Evolutionary conservation across 92 coral and sea anemone genomes (phyloP), one percentile per base, ranked within the genome.

Genomic region (Siderastrea siderea): DNA sequence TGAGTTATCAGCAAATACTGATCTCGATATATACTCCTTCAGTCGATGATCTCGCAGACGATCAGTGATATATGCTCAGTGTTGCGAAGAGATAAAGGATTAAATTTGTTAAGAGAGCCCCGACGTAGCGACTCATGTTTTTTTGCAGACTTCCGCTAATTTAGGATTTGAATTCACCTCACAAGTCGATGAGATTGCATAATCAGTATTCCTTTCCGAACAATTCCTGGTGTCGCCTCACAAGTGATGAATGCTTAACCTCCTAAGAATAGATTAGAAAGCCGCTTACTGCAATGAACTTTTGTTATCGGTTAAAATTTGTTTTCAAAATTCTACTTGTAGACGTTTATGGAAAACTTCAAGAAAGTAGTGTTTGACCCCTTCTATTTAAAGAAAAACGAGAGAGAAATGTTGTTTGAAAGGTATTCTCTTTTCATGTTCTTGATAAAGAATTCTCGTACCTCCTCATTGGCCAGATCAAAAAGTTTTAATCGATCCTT

Each of bases 371-470:
- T 44, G 43, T 81, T 52, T 47, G 1, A 67, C 3, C 17, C 9
- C 68, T 46, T 52, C 51, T 14, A 3, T 3, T 58, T 12, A 55
- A 58, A 79, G 60, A 73, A 83, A 45, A 81, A 45, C 26, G 78
- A n/a, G 60, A 83, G 58, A 58, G 57, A 60, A 62, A 51, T 44
- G 50, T 63, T 84, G 55, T 84, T 84, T 84, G 49, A 10, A 16
- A 16, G 63, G 17, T 54, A 45, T 74, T 45, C 47, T 72, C 60
- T 74, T 15, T 54, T 26, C 13, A 2, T 51, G 47, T 48, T 49
- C 47, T 7, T 43, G 62, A 51, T 14, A 61, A 62, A n/a, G 54
- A 38, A 15, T 11, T 17, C 6, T 74, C 50, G 72, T 50, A 49
- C 62, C 52, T 50, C 51, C 26, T 38, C 45, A 84, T 84, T 84